Conservation (phyloP, 2,797 vertebrate genomes). For the Chiroxiphia lanceolata region DNA sequence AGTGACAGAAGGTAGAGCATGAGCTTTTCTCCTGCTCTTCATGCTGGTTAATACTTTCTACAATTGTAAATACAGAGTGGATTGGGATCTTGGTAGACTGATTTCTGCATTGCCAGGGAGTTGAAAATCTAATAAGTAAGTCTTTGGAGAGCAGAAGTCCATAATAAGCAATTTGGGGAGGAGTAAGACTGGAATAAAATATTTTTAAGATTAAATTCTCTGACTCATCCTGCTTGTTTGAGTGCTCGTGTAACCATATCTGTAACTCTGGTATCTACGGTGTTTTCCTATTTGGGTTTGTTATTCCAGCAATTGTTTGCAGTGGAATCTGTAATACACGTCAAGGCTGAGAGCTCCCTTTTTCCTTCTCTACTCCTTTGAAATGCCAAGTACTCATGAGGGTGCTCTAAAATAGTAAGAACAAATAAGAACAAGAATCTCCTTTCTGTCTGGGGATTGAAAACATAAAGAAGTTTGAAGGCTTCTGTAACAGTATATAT, state of each 20-base stretch:
- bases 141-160: background rate
- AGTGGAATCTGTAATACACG: background rate
- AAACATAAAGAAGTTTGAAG: slow-evolving; percentile 18
- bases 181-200: background rate
- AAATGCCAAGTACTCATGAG: background rate
- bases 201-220: background rate
- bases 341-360: background rate
- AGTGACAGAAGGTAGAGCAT: background rate
- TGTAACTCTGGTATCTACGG: background rate
- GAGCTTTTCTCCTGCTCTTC: background rate
- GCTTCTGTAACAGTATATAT: slow-evolving; percentile 26
- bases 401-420: background rate
- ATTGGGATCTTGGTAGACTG: background rate
- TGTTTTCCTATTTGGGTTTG: background rate
- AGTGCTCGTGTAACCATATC: background rate
- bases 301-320: background rate
- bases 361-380: background rate
- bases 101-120: background rate
- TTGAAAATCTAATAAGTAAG: background rate
- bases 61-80: background rate
- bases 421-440: slow-evolving; percentile 23
- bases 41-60: background rate
- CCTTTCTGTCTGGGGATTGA: background rate
- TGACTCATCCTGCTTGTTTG: background rate
- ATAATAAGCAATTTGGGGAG: background rate